phyloP scores from a whole-genome alignment of 2,113 vertebrate species.

The Scatophagus argus region DNA sequence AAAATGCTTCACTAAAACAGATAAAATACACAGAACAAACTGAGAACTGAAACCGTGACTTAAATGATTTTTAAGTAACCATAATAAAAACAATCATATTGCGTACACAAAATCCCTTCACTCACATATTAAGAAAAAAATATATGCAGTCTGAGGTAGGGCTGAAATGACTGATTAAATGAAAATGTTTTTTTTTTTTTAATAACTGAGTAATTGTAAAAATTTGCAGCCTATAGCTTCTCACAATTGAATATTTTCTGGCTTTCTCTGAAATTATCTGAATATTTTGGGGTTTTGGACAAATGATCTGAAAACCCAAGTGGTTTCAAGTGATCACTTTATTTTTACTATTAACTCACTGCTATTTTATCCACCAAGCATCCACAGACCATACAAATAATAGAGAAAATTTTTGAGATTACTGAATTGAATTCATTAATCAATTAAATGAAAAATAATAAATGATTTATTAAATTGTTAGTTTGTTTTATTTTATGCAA shows the following conservation, averaged over 20 bases:
- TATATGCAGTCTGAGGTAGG: too few species aligned
- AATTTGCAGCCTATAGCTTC: not conserved
- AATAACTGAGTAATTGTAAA: not conserved
- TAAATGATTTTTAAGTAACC: not conserved
- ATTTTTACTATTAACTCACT: not conserved
- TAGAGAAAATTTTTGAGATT: too few species aligned
- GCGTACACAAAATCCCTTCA: not conserved
- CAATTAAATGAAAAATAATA: not conserved
- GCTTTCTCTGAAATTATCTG: not conserved
- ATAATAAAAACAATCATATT: not conserved
- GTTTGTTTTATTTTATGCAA: too few species aligned
- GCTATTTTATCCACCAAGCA: too few species aligned
- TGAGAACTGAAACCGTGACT: not conserved
- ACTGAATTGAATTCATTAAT: too few species aligned
- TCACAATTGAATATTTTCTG: not conserved
- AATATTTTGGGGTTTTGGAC: not conserved
- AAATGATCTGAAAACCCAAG: not conserved
- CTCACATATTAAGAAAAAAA: not conserved
- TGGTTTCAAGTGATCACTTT: not conserved
- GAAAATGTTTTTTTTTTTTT: too few species aligned
- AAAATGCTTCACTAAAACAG: not conserved
- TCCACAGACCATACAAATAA: too few species aligned
- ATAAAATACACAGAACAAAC: not conserved
- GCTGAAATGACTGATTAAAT: not conserved
- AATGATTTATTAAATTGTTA: not conserved